phyloP scores from a whole-genome alignment of 2,888 invertebrate species.

The Druceiella hillmani region DNA sequence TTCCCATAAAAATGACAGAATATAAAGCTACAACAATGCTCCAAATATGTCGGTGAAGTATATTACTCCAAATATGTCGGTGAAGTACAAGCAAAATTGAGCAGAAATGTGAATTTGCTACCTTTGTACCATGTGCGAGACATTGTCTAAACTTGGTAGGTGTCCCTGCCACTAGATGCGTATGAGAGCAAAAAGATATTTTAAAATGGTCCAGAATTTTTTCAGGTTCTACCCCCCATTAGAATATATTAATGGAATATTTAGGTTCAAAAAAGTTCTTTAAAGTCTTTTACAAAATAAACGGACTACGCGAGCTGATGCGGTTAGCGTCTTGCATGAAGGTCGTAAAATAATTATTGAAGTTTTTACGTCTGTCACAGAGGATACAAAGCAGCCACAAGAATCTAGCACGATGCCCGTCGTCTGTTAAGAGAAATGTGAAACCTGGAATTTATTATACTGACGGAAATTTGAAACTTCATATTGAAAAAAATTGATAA shows the following conservation, averaged over 20 bases:
- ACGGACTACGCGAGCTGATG: slow-evolving; percentile 27
- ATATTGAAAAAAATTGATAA: slow-evolving; percentile 24
- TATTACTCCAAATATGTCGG: slow-evolving; percentile 25
- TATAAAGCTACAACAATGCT: slow-evolving; percentile 29
- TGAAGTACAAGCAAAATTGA: slow-evolving; percentile 27
- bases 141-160: slow-evolving; percentile 28
- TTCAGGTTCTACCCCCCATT: slow-evolving; percentile 19
- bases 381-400: no score
- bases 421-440: slow-evolving; percentile 18
- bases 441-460: slow-evolving; percentile 23
- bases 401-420: slow-evolving; percentile 24
- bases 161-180: slow-evolving; percentile 12
- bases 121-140: slow-evolving; percentile 26
- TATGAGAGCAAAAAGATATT: slow-evolving; percentile 24
- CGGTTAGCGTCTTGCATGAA: slow-evolving; percentile 21
- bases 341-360: slow-evolving; percentile 24
- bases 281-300: slow-evolving; percentile 25
- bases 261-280: slow-evolving; percentile 24
- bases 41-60: slow-evolving; percentile 28
- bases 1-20: slow-evolving; percentile 24
- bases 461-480: slow-evolving; percentile 25
- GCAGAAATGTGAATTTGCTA: slow-evolving; percentile 23
- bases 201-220: slow-evolving; percentile 26
- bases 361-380: no score
- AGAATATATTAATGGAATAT: slow-evolving; percentile 21